Percentiles rank a stretch among this genome's conserved stretches.
Conservation (phyloP, 2,888 invertebrate genomes). For the Eurytoma californica region DNA sequence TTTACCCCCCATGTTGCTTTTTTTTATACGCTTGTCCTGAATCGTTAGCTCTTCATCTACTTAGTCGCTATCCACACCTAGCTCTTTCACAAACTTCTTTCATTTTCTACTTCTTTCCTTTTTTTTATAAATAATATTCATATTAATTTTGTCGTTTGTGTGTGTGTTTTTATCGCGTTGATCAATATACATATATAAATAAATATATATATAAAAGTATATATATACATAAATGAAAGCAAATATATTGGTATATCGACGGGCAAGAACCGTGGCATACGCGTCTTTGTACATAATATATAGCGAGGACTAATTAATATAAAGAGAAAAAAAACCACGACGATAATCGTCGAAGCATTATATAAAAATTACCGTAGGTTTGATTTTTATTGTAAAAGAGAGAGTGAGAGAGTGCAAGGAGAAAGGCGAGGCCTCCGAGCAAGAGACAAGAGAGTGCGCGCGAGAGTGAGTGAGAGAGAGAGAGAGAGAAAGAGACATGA, state of each 20-base stretch:
- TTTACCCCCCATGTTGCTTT: conserved; percentile 4
- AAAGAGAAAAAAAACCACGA: conserved; percentile 7
- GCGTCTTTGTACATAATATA: conserved; percentile 65
- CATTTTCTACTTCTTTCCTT: not conserved
- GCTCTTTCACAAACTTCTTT: conserved; percentile 19
- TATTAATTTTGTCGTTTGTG: conserved; percentile 36
- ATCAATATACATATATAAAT: conserved; percentile 48
- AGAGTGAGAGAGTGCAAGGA: conserved; percentile 18
- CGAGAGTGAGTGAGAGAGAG: conserved; percentile 38
- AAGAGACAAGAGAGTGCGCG: conserved; percentile 33
- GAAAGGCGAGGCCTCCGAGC: not conserved
- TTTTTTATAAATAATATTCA: not conserved
- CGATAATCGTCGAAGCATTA: conserved; percentile 34
- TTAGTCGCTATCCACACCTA: too few relatives aligned
- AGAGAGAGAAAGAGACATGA: conserved; percentile 10
- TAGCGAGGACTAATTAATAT: conserved; percentile 69
- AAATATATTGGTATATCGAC: conserved; percentile 49
- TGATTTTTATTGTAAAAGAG: conserved; percentile 51
- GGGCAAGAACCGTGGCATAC: conserved; percentile 34
- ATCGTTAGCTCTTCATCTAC: conserved; percentile 4
- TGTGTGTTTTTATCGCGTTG: conserved; percentile 44
- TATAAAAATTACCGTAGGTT: conserved; percentile 30
- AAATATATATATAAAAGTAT: conserved; percentile 51
- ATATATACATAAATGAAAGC: conserved; percentile 52
- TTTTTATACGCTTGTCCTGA: conserved; percentile 15